Conservation (phyloP, 2,113 vertebrate genomes). For the Erinaceus europaeus region DNA sequence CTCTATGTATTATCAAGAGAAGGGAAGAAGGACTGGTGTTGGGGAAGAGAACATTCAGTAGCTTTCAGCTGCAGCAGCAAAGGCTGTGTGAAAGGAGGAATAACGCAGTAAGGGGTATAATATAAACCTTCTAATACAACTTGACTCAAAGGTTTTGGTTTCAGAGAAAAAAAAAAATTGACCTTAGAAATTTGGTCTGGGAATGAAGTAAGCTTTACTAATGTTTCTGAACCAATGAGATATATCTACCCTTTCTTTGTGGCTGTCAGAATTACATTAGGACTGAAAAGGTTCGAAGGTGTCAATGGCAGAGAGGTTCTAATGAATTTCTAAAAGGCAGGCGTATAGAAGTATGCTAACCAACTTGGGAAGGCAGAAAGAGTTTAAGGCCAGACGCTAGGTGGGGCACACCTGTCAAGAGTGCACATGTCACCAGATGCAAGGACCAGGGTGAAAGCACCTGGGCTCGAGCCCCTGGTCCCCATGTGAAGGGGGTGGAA, state of each 20-base stretch:
- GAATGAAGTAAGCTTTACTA: background rate
- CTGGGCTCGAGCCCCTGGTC: too few species aligned
- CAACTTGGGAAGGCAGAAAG: background rate
- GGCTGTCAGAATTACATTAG: too few species aligned
- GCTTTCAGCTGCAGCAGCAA: background rate
- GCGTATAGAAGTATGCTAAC: background rate
- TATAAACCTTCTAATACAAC: background rate
- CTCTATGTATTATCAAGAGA: background rate
- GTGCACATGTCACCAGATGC: too few species aligned
- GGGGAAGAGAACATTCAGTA: background rate
- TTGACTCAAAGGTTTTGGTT: background rate
- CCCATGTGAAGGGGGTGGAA: too few species aligned
- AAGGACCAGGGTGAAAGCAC: too few species aligned
- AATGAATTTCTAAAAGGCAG: background rate
- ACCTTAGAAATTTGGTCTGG: background rate
- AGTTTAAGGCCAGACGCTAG: background rate
- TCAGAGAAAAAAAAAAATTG: conserved; percentile 8
- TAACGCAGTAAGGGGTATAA: background rate
- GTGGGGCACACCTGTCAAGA: too few species aligned
- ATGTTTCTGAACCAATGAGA: background rate
- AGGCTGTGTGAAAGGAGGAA: background rate
- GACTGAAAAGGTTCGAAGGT: background rate
- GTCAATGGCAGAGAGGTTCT: background rate
- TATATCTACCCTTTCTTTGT: too few species aligned
- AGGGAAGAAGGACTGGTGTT: background rate